Base-by-base conservation (phyloP, 2,888 invertebrate species). In the Melinaea menophilus region DNA sequence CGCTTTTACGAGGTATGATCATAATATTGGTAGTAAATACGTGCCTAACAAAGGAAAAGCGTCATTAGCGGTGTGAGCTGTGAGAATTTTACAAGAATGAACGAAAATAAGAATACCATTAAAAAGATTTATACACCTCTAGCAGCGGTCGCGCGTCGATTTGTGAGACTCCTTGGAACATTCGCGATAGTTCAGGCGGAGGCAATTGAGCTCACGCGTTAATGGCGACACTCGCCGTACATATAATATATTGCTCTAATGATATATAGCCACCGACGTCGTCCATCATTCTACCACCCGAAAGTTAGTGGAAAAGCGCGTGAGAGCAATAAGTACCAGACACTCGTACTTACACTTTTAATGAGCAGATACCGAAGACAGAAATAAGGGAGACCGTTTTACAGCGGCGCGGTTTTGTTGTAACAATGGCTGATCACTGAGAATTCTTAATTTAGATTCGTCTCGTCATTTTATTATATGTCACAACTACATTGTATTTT, bases 281-380 rank as follows among this genome's bases (percentile, higher is more conserved):
- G 86, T 90, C 76, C 87, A 89, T 90, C 89, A 89, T 88, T 77
- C 88, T 86, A 90, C 90, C 89, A 89, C 90, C 90, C 90, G 86
- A 90, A 90, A 89, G 88, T 90, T 87, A 89, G 88, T 80, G 82
- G 89, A 86, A 89, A 85, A 89, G 78, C 81, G 77, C 76, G 71
- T 69, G 72, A 74, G 79, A 84, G 80, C 82, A 88, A 89, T 90
- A 88, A 75, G 80, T 87, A 79, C 71, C 67, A 71, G 73, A 76
- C 72, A 77, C 74, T 76, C 78, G 78, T 78, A 51, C 51, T 51
- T 31, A 81, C 79, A 81, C 74, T 79, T 88, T 87, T 90, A 90
- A 90, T 89, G 89, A 90, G 90, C 86, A 84, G 80, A 82, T 81
- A 84, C 86, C 79, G 88, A 85, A 88, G 88, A 90, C 88, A 89